Base-by-base conservation (phyloP, 2,113 vertebrate genomes). In the Thamnaconus septentrionalis region DNA sequence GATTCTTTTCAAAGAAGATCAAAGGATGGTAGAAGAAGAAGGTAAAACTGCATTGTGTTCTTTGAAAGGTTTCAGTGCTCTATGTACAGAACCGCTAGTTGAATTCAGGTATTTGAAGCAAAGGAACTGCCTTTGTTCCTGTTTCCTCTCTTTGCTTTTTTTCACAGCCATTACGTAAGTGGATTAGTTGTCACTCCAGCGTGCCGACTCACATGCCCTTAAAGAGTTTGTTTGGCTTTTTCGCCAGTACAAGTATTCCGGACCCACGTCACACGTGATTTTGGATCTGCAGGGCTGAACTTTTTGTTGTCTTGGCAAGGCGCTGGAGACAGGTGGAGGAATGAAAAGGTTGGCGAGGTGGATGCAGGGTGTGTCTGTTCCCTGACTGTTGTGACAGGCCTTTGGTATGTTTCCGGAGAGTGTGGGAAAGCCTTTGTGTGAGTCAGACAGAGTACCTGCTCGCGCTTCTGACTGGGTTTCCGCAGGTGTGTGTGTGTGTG, bases 341-440 rank as follows among this genome's bases (percentile, higher is more conserved):
- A 88, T 88, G 65, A 85, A 87, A 84, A 81, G 87, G 75, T 59
- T 62, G 73, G 67, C 45, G 39, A 6, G 55, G 54, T 69, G 69
- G 62, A 50, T 53, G 66, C 42, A 57, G 74, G 80, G 80, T 76
- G 79, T 87, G 80, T 61, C 73, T 66, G 43, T 71, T 64, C 59
- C 31, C 5, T 73, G 47, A 71, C 75, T 90, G 87, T 90, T 84
- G 78, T 80, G 85, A 86, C 88, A 91, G 73, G 86, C 81, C 76
- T 80, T 82, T 83, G 84, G 85, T 82, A 83, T 87, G 81, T 80
- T 72, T 84, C 79, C 81, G 86, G 79, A 78, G 62, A 73, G 69
- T 11, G 5, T n/a, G 12, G 70, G 47, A 47, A 31, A 31, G 18
- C 18, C 18, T 53, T 41, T 12, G 11, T 44, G 73, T 56, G 56